phyloP scores from a whole-genome alignment of 2,797 vertebrate genomes.

The Halcyon chelicuti region DNA sequence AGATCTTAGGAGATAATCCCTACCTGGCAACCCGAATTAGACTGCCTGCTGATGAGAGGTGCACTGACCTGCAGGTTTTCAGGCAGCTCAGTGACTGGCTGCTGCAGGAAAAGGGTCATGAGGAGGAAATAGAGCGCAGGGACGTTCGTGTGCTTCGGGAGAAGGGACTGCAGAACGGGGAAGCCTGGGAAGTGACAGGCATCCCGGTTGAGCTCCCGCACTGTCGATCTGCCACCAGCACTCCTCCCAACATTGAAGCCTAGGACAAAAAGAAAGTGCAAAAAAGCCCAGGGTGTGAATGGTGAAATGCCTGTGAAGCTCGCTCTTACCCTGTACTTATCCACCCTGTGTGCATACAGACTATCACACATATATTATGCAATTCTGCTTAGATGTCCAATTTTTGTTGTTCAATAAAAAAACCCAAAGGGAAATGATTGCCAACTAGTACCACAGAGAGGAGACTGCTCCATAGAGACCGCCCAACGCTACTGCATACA shows the following conservation, averaged over 20 bases:
- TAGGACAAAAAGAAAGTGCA: conserved; percentile 40
- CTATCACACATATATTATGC: not conserved
- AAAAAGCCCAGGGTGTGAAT: not conserved
- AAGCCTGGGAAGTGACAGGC: conserved; percentile 97
- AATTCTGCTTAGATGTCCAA: not conserved
- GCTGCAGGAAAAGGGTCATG: conserved; percentile 97
- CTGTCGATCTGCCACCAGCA: conserved; percentile 90
- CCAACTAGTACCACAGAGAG: not conserved
- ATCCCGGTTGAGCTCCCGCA: conserved; percentile 96
- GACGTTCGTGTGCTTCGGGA: conserved; percentile 97
- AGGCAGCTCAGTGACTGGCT: conserved; percentile 95
- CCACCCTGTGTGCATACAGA: not conserved
- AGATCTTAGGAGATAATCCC: conserved; percentile 73
- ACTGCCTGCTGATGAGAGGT: conserved; percentile 81
- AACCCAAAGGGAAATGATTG: not conserved
- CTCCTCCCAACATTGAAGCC: conserved; percentile 97
- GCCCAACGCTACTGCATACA: not conserved
- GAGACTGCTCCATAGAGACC: not conserved
- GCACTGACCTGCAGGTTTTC: conserved; percentile 99
- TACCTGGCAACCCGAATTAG: conserved; percentile 83
- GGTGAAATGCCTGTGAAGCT: not conserved
- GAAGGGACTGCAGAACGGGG: conserved; percentile 91
- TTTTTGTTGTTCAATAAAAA: not conserved
- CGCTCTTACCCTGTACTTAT: not conserved
- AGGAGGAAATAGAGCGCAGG: conserved; percentile 98